phyloP scores from a whole-genome alignment of 1,140 invertebrate genomes.

The Macrocentrus cingulum region DNA sequence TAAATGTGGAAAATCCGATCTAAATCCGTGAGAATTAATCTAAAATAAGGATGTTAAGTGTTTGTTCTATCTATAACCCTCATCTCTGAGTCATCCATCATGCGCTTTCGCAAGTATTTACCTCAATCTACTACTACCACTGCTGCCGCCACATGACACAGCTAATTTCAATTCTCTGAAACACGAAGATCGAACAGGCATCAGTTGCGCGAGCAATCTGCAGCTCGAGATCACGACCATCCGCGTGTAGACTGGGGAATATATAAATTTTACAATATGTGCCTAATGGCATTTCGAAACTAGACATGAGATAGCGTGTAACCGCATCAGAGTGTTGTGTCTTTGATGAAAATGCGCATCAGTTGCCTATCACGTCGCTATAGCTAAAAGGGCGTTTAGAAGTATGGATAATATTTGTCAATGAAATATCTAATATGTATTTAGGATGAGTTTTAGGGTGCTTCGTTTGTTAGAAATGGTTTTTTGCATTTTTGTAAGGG shows the following conservation, averaged over 20 bases:
- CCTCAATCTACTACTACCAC: background rate
- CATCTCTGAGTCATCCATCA: conserved; percentile 13
- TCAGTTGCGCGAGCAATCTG: conserved; percentile 23
- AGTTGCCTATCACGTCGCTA: too few species aligned
- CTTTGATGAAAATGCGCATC: too few species aligned
- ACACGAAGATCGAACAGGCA: conserved; percentile 5
- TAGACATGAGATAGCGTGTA: background rate
- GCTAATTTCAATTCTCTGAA: conserved; percentile 25
- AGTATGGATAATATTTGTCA: too few species aligned
- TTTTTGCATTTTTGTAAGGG: too few species aligned
- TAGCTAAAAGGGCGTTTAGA: too few species aligned
- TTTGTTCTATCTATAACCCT: conserved; percentile 15
- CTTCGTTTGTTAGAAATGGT: too few species aligned
- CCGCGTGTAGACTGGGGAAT: background rate
- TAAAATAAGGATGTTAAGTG: background rate
- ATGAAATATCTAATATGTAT: too few species aligned
- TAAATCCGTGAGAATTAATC: conserved; percentile 9
- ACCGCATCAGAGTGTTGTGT: too few species aligned
- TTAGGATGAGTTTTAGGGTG: too few species aligned
- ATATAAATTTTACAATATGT: conserved; percentile 6
- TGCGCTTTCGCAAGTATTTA: conserved; percentile 16
- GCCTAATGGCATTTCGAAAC: background rate
- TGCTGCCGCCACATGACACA: conserved; percentile 14
- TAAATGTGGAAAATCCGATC: background rate
- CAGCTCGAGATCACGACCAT: conserved; percentile 28